Base-by-base conservation (phyloP, 2,113 vertebrate species). In the Xenopus laevis region DNA sequence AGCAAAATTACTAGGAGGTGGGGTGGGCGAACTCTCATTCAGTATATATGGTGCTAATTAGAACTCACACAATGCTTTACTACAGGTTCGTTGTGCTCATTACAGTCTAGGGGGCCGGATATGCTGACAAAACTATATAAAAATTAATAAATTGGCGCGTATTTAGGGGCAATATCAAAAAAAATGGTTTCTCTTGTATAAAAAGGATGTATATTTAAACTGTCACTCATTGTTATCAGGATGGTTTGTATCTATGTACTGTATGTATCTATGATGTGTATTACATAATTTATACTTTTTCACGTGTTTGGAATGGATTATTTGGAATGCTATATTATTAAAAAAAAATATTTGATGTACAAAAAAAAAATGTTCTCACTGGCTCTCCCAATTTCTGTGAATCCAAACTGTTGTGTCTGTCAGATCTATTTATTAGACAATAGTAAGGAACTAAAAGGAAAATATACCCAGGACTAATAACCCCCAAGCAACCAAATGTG, bases 201-300 rank as follows among this genome's bases (percentile, higher is more conserved):
- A 60, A 60, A 12, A 60, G 18, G 21, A 23, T 60, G 58, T 60
- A 60, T 23, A 60, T 60, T 60, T 60, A 21, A 60, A 23, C 58
- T 60, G 18, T 60, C 58, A 60, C 20, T 55, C 58, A 23, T 23
- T 60, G 58, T 21, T 60, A 60, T 1, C 58, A 60, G 21, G 21
- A 23, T 60, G 58, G 58, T 60, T 60, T 60, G 58, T 55, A 55
- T 55, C 53, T 55, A 65, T 18, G 71, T 65, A 65, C 61, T 65
- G 61, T 73, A 58, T 58, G 64, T 66, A 58, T 66, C 71, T 21
- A 66, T 45, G 16, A 53, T n/a, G 13, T 44, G 65, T 33, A 46
- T 66, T 65, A 66, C 71, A 59, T 72, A 68, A 73, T 79, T 59
- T 70, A 73, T 61, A 62, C 45, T 64, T 69, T 77, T 70, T 72